These are phyloP conservation scores for Cephus pulcher DNA, from an alignment of 2,888 invertebrate species.

Conservation along the genomic window DNA sequence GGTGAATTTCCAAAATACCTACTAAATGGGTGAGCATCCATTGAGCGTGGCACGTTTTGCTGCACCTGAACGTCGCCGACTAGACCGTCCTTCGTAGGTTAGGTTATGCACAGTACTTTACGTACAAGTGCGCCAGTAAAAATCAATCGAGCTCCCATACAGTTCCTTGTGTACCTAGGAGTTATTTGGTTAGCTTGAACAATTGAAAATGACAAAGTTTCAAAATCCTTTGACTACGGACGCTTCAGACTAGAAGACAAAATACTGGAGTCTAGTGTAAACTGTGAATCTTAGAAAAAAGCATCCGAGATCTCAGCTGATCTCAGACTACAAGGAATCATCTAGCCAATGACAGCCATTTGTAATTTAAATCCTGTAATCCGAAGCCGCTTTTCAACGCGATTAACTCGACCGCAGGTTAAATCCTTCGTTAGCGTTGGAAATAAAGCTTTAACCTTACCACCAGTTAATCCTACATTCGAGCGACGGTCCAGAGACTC, in stretches of 20 bases:
- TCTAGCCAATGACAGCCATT: background rate
- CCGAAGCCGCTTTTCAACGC: conserved; percentile 17
- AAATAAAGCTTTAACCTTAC: conserved; percentile 18
- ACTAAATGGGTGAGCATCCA: conserved; percentile 53
- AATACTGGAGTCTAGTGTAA: background rate
- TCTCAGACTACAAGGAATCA: background rate
- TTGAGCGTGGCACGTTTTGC: conserved; percentile 58
- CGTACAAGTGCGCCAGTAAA: background rate
- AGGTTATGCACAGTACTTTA: background rate
- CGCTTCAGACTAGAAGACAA: background rate
- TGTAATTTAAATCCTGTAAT: conserved; percentile 26
- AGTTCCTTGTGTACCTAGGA: background rate
- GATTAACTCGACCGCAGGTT: conserved; percentile 27
- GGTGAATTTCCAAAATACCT: conserved; percentile 50
- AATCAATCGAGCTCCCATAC: background rate
- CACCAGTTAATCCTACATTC: conserved; percentile 19
- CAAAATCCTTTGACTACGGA: background rate
- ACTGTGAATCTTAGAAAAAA: background rate
- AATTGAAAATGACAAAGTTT: background rate
- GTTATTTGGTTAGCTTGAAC: background rate
- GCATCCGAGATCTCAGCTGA: background rate
- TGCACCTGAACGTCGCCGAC: background rate
- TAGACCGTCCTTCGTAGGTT: background rate
- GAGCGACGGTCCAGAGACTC: conserved; percentile 15
- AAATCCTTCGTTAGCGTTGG: conserved; percentile 16